A percentile compares a stretch with the other conserved stretches of the same genome.
phyloP scores from a whole-genome alignment of 2,888 invertebrate species.

The Microplitis manilae region DNA sequence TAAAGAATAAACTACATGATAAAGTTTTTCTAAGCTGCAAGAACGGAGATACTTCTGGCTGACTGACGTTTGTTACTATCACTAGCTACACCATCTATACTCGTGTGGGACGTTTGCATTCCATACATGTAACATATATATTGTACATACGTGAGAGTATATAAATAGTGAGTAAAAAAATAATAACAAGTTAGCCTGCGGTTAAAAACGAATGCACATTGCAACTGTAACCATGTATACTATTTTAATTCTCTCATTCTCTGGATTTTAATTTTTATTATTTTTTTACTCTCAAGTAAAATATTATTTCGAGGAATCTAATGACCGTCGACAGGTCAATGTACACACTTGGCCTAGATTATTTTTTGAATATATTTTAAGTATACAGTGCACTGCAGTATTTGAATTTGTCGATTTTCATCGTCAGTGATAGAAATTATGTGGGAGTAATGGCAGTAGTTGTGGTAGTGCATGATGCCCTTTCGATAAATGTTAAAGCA shows the following conservation, averaged over 20 bases:
- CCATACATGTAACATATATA: too few species aligned
- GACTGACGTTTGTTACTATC: not conserved
- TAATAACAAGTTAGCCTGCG: not conserved
- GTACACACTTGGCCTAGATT: conserved; percentile 50
- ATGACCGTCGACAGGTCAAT: conserved; percentile 41
- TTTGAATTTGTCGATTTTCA: conserved; percentile 30
- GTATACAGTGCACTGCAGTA: conserved; percentile 43
- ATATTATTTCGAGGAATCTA: conserved; percentile 23
- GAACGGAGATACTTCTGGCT: not conserved
- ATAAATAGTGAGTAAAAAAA: not conserved
- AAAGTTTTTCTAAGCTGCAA: not conserved
- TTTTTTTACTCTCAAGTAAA: conserved; percentile 20
- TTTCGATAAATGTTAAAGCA: conserved; percentile 52
- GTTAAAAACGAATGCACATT: not conserved
- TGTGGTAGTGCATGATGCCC: conserved; percentile 41
- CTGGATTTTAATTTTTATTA: not conserved
- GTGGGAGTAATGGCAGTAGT: not conserved
- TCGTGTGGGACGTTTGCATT: not conserved
- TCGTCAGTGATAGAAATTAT: conserved; percentile 3
- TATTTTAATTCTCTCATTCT: conserved; percentile 3
- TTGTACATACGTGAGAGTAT: not conserved
- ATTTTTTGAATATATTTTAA: conserved; percentile 5
- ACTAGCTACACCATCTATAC: not conserved
- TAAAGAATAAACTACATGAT: not conserved
- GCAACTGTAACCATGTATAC: not conserved